A percentile compares a stretch with the other conserved stretches of the same genome.
phyloP scores from a whole-genome alignment of 2,113 vertebrate species.

The Tyto alba region DNA sequence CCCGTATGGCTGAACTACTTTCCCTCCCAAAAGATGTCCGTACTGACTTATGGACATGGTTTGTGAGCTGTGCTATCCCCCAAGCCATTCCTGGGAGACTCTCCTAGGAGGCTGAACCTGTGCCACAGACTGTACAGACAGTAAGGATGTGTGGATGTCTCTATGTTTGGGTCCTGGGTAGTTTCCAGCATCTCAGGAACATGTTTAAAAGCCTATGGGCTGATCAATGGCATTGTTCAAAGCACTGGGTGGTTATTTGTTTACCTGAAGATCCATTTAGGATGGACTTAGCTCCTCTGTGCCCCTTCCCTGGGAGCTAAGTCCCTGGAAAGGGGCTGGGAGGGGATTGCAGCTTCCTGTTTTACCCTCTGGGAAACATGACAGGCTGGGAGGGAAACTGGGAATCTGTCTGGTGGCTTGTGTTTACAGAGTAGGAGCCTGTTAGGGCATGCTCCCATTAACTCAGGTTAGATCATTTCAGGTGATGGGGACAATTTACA shows the following conservation, averaged over 20 bases:
- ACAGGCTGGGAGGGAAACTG: neutral
- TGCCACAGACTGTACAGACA: neutral
- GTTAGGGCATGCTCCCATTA: neutral
- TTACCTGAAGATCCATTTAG: neutral
- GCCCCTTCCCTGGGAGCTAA: neutral
- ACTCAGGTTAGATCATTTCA: neutral
- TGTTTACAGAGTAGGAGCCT: neutral
- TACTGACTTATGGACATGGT: neutral
- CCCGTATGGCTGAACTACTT: neutral
- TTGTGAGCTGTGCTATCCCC: neutral
- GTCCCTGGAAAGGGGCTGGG: neutral
- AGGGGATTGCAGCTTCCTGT: neutral
- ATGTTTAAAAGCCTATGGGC: accelerated
- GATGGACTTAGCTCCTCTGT: neutral
- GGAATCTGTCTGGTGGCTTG: neutral
- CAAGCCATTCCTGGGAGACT: neutral
- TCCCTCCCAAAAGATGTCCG: neutral
- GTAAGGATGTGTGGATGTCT: neutral
- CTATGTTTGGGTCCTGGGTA: neutral
- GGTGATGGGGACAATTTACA: no score
- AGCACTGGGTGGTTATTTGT: neutral
- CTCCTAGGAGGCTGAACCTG: neutral
- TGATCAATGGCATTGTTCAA: neutral
- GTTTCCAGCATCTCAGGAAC: neutral
- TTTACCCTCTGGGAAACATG: neutral